Evolutionary conservation across 1,140 invertebrate species (phyloP).

Genomic region (Drosophila azteca): DNA sequence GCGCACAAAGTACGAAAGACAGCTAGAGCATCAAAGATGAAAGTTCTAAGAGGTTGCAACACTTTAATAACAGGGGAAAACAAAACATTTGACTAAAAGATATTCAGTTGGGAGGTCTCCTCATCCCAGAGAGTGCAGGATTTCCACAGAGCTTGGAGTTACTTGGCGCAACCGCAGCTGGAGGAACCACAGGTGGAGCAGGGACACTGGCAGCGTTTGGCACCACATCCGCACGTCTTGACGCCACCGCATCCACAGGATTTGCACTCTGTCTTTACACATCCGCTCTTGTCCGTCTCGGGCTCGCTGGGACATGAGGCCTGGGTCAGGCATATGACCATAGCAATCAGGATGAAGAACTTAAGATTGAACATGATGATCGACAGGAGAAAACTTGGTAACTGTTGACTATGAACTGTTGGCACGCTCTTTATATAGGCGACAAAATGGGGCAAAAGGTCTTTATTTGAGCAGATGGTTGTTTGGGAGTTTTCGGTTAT

Average conservation of each 20-base stretch:
- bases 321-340: constrained; percentile 26
- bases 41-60: constrained; percentile 39
- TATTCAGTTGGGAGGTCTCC: not conserved
- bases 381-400: not conserved
- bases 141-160: too few species aligned
- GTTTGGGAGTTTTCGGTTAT: not conserved
- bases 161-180: constrained; percentile 5
- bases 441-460: not conserved
- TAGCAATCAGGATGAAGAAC: constrained; percentile 30
- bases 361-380: constrained; percentile 34
- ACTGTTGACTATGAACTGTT: not conserved
- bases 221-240: constrained; percentile 15
- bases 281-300: constrained; percentile 9
- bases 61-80: constrained; percentile 61
- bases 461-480: constrained; percentile 34
- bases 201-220: constrained; percentile 1
- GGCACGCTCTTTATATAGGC: not conserved
- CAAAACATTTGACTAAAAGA: constrained; percentile 30
- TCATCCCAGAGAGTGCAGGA: not conserved
- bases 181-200: constrained; percentile 8
- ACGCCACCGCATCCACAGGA: constrained; percentile 19
- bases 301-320: constrained; percentile 12
- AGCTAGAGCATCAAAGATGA: constrained; percentile 13
- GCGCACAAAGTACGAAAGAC: constrained; percentile 61
- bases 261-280: not conserved